Evolutionary conservation across 2,797 vertebrate species (phyloP), one percentile per base, ranked within the genome.

Genomic region (Sebastes cheni): DNA sequence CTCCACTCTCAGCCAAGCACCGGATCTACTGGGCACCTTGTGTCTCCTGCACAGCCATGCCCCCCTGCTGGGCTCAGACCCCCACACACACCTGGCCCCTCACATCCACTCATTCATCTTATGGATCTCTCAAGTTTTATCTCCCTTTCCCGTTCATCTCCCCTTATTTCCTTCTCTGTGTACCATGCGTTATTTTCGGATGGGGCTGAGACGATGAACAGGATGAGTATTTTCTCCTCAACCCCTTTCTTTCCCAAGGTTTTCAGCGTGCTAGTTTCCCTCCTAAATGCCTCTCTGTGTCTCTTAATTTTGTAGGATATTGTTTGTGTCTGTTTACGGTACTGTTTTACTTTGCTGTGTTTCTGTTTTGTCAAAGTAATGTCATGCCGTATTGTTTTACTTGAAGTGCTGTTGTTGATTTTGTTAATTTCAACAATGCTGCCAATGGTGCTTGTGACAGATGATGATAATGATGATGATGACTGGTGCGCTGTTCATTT

Each of bases 21-120:
- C 89, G 94, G 95, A 95, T 83, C 91, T 91, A 89, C 92, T 88
- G 88, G 83, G 81, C 88, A 86, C 79, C 89, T 90, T 92, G 90
- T 90, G 86, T 94, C 79, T 94, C 83, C 89, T 64, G 88, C 88
- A 90, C 84, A 92, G 86, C 92, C 83, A 88, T 88, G 87, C 91
- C 90, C 93, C 92, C 88, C 85, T 72, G 59, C 93, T 93, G 91
- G 91, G 91, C 92, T 94, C 93, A 94, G 85, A 92, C 93, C 91
- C 83, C 58, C 89, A 93, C 81, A 88, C 91, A 93, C 91, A 88
- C 78, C 84, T 65, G 90, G 83, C 83, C 85, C 67, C 81, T 86
- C 56, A 87, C 88, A 86, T 80, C 82, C 81, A 87, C 84, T 89
- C 80, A 90, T 76, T 86, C 52, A 87, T 85, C 77, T 80, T 32